Evolutionary conservation across 2,797 vertebrate species (phyloP).

Genomic region (Gadopsis marmoratus): DNA sequence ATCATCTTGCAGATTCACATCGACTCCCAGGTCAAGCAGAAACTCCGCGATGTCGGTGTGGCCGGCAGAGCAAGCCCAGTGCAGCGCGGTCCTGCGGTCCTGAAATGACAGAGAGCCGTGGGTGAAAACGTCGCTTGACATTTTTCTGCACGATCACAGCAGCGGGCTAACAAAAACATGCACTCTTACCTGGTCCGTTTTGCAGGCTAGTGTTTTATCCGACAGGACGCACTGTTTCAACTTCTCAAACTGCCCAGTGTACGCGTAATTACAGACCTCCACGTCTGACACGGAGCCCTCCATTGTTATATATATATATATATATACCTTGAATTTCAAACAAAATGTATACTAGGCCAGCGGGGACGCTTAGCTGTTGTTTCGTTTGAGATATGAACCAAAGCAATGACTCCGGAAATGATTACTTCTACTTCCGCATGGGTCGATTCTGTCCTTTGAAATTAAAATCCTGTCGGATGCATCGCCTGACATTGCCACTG

Average conservation of each 20-base stretch:
- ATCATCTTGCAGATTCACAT: constrained; percentile 93
- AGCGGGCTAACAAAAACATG: neutral
- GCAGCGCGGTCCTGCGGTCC: constrained; percentile 92
- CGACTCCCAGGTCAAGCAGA: constrained; percentile 90
- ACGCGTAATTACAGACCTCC: constrained; percentile 92
- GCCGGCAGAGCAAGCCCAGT: constrained; percentile 98
- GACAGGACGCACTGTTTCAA: constrained; percentile 86
- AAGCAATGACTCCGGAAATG: constrained; percentile 75
- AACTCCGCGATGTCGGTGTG: constrained; percentile 90
- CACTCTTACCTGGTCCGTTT: constrained; percentile 90
- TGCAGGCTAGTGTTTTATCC: constrained; percentile 88
- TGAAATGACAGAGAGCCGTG: constrained; percentile 32
- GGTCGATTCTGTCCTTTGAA: constrained; percentile 44
- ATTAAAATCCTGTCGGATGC: constrained; percentile 41
- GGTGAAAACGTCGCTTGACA: neutral
- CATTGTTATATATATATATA: too few relatives aligned
- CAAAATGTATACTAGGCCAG: accelerated
- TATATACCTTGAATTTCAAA: neutral
- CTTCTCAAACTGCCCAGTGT: constrained; percentile 88
- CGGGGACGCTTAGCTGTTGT: accelerated
- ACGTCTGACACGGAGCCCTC: constrained; percentile 90
- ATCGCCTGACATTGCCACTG: neutral
- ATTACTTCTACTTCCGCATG: constrained; percentile 53
- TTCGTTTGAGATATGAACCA: constrained; percentile 28
- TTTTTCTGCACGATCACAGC: accelerated